A percentile compares a stretch with the other conserved stretches of the same genome.
These are phyloP conservation scores for Eucidaris tribuloides DNA, from an alignment of 35 echinoderm and acorn worm genomes.

Conservation along the genomic window DNA sequence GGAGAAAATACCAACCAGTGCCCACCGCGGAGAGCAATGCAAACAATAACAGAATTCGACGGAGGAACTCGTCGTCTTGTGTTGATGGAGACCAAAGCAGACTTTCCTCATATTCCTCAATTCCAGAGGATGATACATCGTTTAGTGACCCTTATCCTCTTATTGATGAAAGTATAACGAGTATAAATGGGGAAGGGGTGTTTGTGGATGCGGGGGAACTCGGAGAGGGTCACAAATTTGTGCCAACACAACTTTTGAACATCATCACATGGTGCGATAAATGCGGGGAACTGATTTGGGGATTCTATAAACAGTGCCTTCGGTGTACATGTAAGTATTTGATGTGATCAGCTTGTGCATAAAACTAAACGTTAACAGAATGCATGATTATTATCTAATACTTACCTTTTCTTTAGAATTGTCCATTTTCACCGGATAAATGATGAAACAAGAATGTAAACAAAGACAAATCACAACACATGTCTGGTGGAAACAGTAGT, in stretches of 20 bases:
- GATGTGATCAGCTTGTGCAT: no score
- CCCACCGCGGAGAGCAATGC: not conserved
- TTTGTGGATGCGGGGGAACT: conserved; percentile 42
- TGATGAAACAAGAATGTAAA: not conserved
- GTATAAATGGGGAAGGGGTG: conserved; percentile 21
- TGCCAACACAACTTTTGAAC: conserved; percentile 58
- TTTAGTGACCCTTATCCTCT: conserved; percentile 39
- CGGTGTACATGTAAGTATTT: conserved; percentile 80
- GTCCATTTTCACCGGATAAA: not conserved
- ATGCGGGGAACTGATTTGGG: conserved; percentile 77
- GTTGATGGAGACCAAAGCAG: conserved; percentile 26
- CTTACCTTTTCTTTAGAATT: not conserved
- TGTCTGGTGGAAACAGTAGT: not conserved
- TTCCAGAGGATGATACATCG: conserved; percentile 17
- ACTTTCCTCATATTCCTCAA: conserved; percentile 49
- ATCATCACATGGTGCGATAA: conserved; percentile 85
- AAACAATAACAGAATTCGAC: not conserved
- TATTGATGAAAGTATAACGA: not conserved
- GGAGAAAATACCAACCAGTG: conserved; percentile 18
- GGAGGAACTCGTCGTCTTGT: conserved; percentile 34
- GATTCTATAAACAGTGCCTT: conserved; percentile 80
- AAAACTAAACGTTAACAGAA: not conserved
- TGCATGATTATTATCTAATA: not conserved
- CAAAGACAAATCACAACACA: not conserved
- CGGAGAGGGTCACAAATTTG: conserved; percentile 73